These are phyloP conservation scores for Pedetes capensis DNA, from an alignment of 2,113 vertebrate species.

Conservation along the genomic window DNA sequence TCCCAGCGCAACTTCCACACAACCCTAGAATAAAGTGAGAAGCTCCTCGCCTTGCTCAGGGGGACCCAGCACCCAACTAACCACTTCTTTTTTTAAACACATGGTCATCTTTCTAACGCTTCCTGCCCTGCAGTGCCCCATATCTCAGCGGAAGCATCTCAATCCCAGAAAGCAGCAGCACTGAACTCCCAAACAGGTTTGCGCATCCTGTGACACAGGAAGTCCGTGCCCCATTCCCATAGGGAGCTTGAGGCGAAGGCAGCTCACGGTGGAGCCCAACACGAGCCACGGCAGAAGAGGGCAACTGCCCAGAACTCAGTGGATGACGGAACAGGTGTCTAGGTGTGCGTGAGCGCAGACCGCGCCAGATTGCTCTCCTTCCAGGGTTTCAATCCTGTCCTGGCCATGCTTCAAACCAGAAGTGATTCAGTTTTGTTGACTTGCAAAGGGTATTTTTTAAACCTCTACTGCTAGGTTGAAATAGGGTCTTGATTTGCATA, in stretches of 20 bases:
- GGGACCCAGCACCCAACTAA: background rate
- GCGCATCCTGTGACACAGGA: background rate
- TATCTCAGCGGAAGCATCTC: background rate
- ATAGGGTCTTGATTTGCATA: background rate
- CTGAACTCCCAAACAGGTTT: background rate
- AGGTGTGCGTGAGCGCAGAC: fast-evolving
- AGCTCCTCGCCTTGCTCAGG: background rate
- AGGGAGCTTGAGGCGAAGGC: too few species aligned
- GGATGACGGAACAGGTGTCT: fast-evolving
- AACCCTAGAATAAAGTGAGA: background rate
- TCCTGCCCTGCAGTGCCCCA: too few species aligned
- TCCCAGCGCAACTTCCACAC: background rate
- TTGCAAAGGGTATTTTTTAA: background rate
- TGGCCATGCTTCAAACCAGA: background rate
- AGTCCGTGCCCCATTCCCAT: fast-evolving
- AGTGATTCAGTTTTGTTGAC: background rate
- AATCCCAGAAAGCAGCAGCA: background rate
- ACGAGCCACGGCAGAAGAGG: background rate
- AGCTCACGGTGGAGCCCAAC: background rate
- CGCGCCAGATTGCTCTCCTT: too few species aligned
- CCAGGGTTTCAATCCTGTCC: background rate
- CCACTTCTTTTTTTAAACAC: background rate
- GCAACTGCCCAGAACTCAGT: background rate
- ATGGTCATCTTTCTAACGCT: background rate
- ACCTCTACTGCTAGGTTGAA: background rate